These are phyloP conservation scores for Watersipora subatra DNA, from an alignment of 1,140 invertebrate genomes.

Conservation along the genomic window DNA sequence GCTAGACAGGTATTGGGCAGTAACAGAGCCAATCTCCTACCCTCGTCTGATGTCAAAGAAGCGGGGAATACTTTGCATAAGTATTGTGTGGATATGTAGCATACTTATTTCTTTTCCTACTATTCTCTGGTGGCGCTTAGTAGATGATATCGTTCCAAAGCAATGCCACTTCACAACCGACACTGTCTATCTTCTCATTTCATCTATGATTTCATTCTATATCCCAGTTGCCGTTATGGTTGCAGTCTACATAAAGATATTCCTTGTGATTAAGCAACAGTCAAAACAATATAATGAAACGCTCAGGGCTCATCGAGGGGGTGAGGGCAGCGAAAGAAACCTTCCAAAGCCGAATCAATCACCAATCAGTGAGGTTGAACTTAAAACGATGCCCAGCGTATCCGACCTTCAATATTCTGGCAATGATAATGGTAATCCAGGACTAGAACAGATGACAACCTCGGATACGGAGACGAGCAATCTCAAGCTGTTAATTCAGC, in stretches of 20 bases:
- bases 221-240: constrained; percentile 42
- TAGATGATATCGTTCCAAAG: constrained; percentile 17
- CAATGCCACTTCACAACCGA: constrained; percentile 41
- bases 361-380: too few species aligned
- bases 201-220: constrained; percentile 44
- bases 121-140: constrained; percentile 66
- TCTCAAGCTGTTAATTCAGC: too few species aligned
- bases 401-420: neutral
- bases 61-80: constrained; percentile 75
- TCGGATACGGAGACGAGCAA: neutral
- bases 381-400: neutral
- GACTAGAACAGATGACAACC: neutral
- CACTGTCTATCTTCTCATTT: constrained; percentile 40
- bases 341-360: neutral
- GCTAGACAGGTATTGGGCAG: constrained; percentile 58
- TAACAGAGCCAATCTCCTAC: constrained; percentile 94
- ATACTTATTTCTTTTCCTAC: constrained; percentile 87
- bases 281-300: constrained; percentile 24
- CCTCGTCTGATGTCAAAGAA: constrained; percentile 85
- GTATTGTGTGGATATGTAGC: constrained; percentile 78
- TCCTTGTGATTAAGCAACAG: constrained; percentile 27
- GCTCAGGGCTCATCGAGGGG: constrained; percentile 29
- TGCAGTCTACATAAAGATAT: constrained; percentile 40
- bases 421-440: neutral
- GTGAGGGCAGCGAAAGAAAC: constrained; percentile 8